Base-by-base conservation (phyloP, 2,888 invertebrate genomes). In the Plemyria rubiginata region DNA sequence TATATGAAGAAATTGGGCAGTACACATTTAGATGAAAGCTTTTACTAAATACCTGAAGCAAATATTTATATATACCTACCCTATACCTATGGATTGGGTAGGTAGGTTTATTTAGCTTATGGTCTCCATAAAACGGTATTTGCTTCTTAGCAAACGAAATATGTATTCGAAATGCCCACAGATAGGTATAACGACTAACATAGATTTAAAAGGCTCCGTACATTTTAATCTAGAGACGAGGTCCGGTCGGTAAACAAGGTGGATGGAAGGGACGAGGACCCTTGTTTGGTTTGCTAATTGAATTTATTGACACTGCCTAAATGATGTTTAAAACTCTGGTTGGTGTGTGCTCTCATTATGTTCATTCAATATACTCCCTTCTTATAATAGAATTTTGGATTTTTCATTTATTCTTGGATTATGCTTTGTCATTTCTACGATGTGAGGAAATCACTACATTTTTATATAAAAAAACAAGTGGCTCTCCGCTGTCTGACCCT, bases 241-340 rank as follows among this genome's bases (percentile, higher is more conserved):
- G 60, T 65, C 59, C 69, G 76, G 72, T 79, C 68, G 61, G 87
- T 81, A 87, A 89, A 88, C 85, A 89, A 79, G 76, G 70, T 65
- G 67, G 72, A 66, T 70, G 71, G 73, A 75, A 79, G 78, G 78
- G 78, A 72, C 73, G 65, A 38, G 32, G 62, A 75, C 86, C 86
- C 82, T 74, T 89, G 90, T 91, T 91, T 90, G 80, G 80, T 68
- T 72, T 76, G 81, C 88, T 91, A 90, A 91, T 91, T 91, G 90
- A 90, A 90, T 90, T 88, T 87, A 87, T 90, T 90, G 89, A 88
- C 82, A 73, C 83, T 78, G 81, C 77, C 84, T 85, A 88, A 87
- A 86, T 80, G 81, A 86, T 86, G 87, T 86, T 85, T 84, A 78
- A 82, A 85, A 79, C 80, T 78, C 72, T 73, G 67, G 77, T 74